Base-by-base conservation (phyloP, 2,113 vertebrate genomes). In the Potamarius usumacintae region DNA sequence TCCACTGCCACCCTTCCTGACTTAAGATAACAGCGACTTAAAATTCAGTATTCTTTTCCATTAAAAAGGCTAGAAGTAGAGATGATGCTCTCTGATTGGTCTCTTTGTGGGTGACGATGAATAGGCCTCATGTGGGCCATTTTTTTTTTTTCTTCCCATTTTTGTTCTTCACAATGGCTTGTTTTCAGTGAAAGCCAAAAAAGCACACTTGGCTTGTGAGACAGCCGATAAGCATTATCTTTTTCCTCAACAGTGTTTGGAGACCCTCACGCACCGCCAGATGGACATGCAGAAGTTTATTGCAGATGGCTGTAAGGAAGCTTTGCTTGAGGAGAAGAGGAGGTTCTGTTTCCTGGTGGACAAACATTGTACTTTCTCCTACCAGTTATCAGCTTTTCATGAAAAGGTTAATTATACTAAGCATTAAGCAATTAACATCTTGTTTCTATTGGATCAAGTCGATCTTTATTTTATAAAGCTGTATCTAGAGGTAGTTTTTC, bases 321-420 rank as follows among this genome's bases (percentile, higher is more conserved):
- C 98, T 81, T 94, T 99, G 1, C 95, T 99, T 30, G 98, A 99
- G 92, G 98, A 99, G 92, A 98, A 98, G 87, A 95, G 98, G 88
- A 96, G 98, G 22, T 99, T 98, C 94, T 99, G 98, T 84, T 99
- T 99, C 83, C 95, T 99, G 76, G 97, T 99, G 80, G 98, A 99
- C 95, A 99, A 98, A 89, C 98, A 99, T 94, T 99, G 98, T 90
- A 94, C 91, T 91, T 97, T 99, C 84, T 94, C 97, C 42, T 95
- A 94, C 84, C 96, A 97, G 89, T 92, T 96, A 15, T 92, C 96
- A 12, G 91, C 93, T 90, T 97, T 97, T 79, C 98, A 99, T 0
- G 72, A 95, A 2, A 98, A 98, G 97, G 98, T 98, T 85, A 89
- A 94, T 87, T 1, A 65, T n/a, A 63, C 25, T 4, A 4, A 0